Evolutionary conservation across 1,140 invertebrate species (phyloP).

Genomic region (Drosophila saltans): DNA sequence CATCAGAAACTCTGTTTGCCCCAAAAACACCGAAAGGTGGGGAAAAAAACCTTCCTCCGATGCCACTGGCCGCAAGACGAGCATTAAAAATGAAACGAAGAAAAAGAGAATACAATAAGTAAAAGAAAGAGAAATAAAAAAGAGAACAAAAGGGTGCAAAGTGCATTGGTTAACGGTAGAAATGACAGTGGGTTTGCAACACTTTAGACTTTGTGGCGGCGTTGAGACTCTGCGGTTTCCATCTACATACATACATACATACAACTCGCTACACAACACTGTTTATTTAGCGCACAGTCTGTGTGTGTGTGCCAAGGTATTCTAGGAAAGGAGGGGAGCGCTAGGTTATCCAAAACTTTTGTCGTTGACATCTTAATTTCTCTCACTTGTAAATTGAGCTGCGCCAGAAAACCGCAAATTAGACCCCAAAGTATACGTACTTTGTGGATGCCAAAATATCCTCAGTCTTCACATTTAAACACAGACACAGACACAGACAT

Average conservation of each 20-base stretch:
- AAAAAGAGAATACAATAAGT: background rate
- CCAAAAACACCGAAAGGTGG: background rate
- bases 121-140: background rate
- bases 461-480: constrained; percentile 27
- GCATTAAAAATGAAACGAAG: constrained; percentile 12
- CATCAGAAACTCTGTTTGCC: constrained; percentile 16
- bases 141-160: constrained; percentile 39
- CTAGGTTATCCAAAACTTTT: constrained; percentile 64
- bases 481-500: background rate
- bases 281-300: too few species aligned
- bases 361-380: constrained; percentile 75
- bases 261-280: background rate
- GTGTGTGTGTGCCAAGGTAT: constrained; percentile 22
- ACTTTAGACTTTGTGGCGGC: constrained; percentile 67
- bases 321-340: background rate
- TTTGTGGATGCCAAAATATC: constrained; percentile 75
- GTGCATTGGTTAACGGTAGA: constrained; percentile 58
- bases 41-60: background rate
- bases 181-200: constrained; percentile 42
- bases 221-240: constrained; percentile 61
- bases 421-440: constrained; percentile 79
- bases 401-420: constrained; percentile 77
- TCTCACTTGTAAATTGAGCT: constrained; percentile 81
- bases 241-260: constrained; percentile 25
- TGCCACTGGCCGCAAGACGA: constrained; percentile 6